phyloP scores from a whole-genome alignment of 1,140 invertebrate genomes.

The Kradibia gibbosae region DNA sequence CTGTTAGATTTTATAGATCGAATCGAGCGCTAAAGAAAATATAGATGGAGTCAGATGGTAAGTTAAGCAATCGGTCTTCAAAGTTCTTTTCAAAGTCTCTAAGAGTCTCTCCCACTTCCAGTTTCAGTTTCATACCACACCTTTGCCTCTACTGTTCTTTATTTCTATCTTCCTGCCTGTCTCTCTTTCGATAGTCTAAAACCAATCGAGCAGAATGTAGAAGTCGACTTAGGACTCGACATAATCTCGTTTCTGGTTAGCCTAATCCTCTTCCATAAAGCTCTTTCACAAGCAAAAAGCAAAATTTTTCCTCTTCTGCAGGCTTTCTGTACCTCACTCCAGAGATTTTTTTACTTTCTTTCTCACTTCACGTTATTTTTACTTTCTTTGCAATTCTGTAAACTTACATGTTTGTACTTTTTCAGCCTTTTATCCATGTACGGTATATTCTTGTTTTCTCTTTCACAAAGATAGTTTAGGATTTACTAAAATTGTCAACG shows the following conservation, averaged over 20 bases:
- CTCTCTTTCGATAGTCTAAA: slow-evolving; percentile 46
- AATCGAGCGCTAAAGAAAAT: slow-evolving; percentile 17
- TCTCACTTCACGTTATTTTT: slow-evolving; percentile 13
- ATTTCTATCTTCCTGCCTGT: slow-evolving; percentile 24
- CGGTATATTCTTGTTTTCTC: slow-evolving; percentile 6
- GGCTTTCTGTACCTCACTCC: slow-evolving; percentile 12
- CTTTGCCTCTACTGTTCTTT: neutral
- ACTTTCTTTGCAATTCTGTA: neutral
- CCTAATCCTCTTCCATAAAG: slow-evolving; percentile 57
- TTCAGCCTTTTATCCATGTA: neutral
- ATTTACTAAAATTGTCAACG: slow-evolving; percentile 32
- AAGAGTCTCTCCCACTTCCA: slow-evolving; percentile 17
- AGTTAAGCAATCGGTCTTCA: slow-evolving; percentile 35
- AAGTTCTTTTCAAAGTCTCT: slow-evolving; percentile 42
- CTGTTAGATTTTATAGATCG: neutral
- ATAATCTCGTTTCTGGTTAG: slow-evolving; percentile 58
- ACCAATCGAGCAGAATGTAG: slow-evolving; percentile 57
- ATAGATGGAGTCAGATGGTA: slow-evolving; percentile 29
- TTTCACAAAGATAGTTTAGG: neutral
- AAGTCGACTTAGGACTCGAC: slow-evolving; percentile 55
- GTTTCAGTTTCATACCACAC: neutral
- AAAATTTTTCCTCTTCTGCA: neutral
- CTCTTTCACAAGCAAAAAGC: slow-evolving; percentile 29
- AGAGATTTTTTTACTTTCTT: neutral
- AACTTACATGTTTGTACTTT: slow-evolving; percentile 17